phyloP scores from a whole-genome alignment of 1,140 invertebrate species.

The Euschistus heros region DNA sequence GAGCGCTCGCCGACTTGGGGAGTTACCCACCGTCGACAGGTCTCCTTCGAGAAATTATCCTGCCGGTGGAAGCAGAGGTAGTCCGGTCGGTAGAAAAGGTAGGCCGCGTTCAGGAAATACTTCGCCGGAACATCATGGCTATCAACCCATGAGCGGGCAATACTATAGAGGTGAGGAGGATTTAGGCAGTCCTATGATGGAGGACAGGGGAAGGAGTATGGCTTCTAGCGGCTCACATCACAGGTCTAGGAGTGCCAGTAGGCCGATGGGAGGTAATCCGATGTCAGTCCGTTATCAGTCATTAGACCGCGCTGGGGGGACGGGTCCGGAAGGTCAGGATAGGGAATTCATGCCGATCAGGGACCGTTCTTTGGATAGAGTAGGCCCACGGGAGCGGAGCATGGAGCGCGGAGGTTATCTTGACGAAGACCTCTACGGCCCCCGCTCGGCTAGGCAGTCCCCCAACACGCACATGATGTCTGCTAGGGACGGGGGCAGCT shows the following conservation, averaged over 20 bases:
- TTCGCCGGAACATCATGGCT: constrained; percentile 43
- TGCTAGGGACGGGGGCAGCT: constrained; percentile 39
- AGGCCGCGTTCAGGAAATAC: constrained; percentile 43
- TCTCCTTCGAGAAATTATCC: constrained; percentile 64
- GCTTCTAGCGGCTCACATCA: constrained; percentile 38
- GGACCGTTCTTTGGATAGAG: constrained; percentile 48
- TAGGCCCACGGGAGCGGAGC: constrained; percentile 46
- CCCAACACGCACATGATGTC: constrained; percentile 46
- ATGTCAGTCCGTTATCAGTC: constrained; percentile 60
- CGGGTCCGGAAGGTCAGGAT: constrained; percentile 48
- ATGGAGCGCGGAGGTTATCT: constrained; percentile 53
- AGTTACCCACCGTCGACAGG: constrained; percentile 72
- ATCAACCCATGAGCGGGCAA: constrained; percentile 39
- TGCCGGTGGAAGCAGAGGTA: constrained; percentile 41
- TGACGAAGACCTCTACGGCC: constrained; percentile 61
- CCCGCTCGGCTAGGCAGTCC: constrained; percentile 61
- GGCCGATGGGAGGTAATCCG: constrained; percentile 43
- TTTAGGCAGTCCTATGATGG: constrained; percentile 47
- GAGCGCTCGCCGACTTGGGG: constrained; percentile 49
- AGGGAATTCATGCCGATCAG: constrained; percentile 71
- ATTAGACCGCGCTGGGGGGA: constrained; percentile 54
- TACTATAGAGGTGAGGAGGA: constrained; percentile 62
- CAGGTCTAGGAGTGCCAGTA: constrained; percentile 47
- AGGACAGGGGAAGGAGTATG: constrained; percentile 46
- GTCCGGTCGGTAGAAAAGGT: constrained; percentile 44